Evolutionary conservation across 2,888 invertebrate genomes (phyloP).

Genomic region (Pammene aurita): DNA sequence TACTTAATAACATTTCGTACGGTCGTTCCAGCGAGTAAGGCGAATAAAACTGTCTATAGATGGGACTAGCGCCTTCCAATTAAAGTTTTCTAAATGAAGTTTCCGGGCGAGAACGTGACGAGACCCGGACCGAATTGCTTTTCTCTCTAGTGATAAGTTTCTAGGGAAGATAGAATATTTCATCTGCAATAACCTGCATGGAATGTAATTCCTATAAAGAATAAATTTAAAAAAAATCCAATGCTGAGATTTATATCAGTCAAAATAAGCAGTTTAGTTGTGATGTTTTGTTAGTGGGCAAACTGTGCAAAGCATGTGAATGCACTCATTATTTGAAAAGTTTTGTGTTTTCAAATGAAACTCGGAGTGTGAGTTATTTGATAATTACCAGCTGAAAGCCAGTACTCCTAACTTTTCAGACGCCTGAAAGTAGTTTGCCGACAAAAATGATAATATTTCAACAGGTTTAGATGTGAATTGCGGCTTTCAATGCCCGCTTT

Average conservation of each 20-base stretch:
- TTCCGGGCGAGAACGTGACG: conserved; percentile 56
- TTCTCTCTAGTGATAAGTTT: conserved; percentile 26
- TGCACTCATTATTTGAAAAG: conserved; percentile 24
- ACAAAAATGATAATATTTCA: conserved; percentile 11
- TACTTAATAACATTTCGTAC: conserved; percentile 33
- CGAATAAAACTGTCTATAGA: conserved; percentile 39
- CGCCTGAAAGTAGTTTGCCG: conserved; percentile 12
- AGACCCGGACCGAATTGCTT: conserved; percentile 42
- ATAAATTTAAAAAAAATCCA: background rate
- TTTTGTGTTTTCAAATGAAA: conserved; percentile 23
- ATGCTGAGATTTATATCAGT: background rate
- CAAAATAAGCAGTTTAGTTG: background rate
- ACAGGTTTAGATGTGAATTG: background rate
- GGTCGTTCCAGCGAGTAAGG: conserved; percentile 19
- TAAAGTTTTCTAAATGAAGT: conserved; percentile 68
- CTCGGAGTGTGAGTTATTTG: conserved; percentile 9
- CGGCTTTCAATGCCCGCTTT: no score
- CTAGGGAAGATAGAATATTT: conserved; percentile 6
- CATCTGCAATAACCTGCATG: conserved; percentile 13
- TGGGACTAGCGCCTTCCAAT: conserved; percentile 63
- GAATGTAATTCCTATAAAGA: background rate
- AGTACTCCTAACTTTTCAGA: conserved; percentile 32
- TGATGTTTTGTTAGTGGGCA: background rate
- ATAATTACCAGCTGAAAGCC: conserved; percentile 21
- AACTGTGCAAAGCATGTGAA: background rate